A percentile compares a stretch with the other conserved stretches of the same genome.
These are phyloP conservation scores for Crotalus horridus DNA, from an alignment of 2,113 vertebrate genomes.

Conservation along the genomic window DNA sequence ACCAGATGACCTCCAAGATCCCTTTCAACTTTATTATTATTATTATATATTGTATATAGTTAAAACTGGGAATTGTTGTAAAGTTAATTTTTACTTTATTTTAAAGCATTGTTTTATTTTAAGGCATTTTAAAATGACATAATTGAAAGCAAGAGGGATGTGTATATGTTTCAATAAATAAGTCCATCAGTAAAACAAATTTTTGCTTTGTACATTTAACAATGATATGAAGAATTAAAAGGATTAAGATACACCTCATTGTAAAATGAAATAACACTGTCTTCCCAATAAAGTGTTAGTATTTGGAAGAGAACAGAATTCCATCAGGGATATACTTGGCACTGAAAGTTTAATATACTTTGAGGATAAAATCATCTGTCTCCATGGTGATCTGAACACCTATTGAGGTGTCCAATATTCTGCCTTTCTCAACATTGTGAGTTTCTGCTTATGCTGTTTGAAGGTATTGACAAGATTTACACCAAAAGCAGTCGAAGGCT, in stretches of 20 bases:
- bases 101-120: not conserved
- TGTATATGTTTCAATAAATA: not conserved
- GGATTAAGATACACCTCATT: not conserved
- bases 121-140: not conserved
- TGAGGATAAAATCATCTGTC: not conserved
- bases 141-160: not conserved
- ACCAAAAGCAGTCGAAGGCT: not conserved
- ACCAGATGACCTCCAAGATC: no score
- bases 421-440: not conserved
- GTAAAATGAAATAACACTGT: not conserved
- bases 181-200: not conserved
- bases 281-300: not conserved
- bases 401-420: not conserved
- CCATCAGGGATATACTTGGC: not conserved
- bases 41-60: not conserved
- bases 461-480: not conserved
- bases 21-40: no score
- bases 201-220: not conserved
- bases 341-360: not conserved
- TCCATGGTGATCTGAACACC: not conserved
- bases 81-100: not conserved
- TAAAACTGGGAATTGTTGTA: not conserved
- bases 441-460: not conserved
- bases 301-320: not conserved
- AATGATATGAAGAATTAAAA: not conserved